Evolutionary conservation across 2,888 invertebrate species (phyloP).

Genomic region (Tridacna gigas): DNA sequence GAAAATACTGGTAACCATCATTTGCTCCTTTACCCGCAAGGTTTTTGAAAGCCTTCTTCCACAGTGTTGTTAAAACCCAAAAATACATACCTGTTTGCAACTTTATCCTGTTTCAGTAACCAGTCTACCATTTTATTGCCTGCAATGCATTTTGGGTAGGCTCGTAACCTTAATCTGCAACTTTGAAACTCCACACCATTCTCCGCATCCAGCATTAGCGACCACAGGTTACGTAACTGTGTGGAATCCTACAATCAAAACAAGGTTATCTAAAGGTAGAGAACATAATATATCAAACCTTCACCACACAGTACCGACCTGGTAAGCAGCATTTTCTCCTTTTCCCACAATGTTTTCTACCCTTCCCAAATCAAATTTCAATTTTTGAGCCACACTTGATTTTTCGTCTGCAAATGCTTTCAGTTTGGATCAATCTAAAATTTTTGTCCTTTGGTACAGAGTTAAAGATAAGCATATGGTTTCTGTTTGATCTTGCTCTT

Average conservation of each 20-base stretch:
- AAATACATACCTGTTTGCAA: constrained; percentile 88
- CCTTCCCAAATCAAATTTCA: no score
- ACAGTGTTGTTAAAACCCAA: background rate
- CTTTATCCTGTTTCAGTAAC: constrained; percentile 92
- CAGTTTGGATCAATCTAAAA: no score
- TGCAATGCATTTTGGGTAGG: constrained; percentile 91
- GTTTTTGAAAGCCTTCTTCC: background rate
- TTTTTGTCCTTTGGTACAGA: no score
- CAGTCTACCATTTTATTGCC: constrained; percentile 93
- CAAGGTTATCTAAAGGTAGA: no score
- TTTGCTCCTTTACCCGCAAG: background rate
- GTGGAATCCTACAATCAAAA: constrained; percentile 82
- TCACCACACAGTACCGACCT: no score
- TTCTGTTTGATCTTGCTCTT: no score
- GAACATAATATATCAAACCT: no score
- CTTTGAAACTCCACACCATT: constrained; percentile 88
- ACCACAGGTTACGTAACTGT: constrained; percentile 88
- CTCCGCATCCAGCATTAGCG: constrained; percentile 87
- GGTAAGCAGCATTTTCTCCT: background rate
- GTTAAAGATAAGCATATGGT: no score
- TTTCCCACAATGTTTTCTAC: background rate
- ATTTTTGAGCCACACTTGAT: no score
- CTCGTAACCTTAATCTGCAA: constrained; percentile 90
- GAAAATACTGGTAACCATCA: background rate
- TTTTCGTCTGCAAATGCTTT: no score